Evolutionary conservation across 2,113 vertebrate species (phyloP), one percentile per base, ranked within the genome.

Genomic region (Chinchilla lanigera): DNA sequence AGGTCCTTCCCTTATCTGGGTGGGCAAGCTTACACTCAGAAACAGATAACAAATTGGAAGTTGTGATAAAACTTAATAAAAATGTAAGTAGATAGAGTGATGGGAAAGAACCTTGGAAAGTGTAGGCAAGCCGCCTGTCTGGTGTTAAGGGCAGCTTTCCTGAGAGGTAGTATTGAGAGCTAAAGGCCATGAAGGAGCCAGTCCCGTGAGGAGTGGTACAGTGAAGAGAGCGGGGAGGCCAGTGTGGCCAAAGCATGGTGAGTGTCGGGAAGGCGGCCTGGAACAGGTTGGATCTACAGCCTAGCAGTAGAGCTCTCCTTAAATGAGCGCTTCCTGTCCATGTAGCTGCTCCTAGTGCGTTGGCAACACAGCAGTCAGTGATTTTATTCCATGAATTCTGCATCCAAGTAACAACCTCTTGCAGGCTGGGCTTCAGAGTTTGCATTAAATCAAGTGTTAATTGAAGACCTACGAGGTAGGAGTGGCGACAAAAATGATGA

Each of bases 21-120:
- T 69, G 90, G 56, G 52, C 38, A 88, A 95, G 35, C 52, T 93
- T 92, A 78, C 16, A 50, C 13, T 6, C 75, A 50, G 28, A 50
- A 78, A 44, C 3, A 83, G 86, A 67, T 17, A 33, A 38, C 75
- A 69, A 80, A 75, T 86, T 71, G 54, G 20, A 93, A 80, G 28
- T 85, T 96, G n/a, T 82, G 56, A 92, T 85, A 44, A 82, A 82
- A 41, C 14, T 80, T 88, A 89, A 92, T 77, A 71, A 87, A 95
- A 83, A 91, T 67, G 35, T 97, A 85, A 47, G 30, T 61, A 69
- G 41, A 87, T 71, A 20, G 14, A 67, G 7, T 67, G 22, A 33
- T 71, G 30, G 44, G 44, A 92, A 96, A 83, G 93, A 89, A 20
- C 8, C 10, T 4, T 69, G 54, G 33, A 30, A 63, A 7, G 19